A percentile compares a stretch with the other conserved stretches of the same genome.
Conservation (phyloP, 2,888 invertebrate genomes). For the Prosopocoilus inquinatus region DNA sequence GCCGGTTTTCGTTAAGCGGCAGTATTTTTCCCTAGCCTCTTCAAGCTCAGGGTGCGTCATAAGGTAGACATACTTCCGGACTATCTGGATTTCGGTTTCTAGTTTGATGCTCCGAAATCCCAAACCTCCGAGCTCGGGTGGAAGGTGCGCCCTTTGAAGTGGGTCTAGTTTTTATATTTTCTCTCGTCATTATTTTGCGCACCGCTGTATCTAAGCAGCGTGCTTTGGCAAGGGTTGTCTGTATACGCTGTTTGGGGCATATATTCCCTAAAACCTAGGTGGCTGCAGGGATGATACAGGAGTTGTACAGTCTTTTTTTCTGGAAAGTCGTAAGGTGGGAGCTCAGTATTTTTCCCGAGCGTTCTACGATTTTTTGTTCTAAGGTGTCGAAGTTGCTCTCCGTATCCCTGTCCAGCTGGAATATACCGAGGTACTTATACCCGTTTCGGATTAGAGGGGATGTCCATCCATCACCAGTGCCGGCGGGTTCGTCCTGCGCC, state of each 20-base stretch:
- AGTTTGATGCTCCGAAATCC: constrained; percentile 1
- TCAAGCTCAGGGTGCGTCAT: constrained; percentile 3
- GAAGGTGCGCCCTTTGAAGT: constrained; percentile 7
- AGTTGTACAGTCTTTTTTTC: no score
- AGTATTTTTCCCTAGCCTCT: neutral
- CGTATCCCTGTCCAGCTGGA: neutral
- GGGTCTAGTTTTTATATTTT: neutral
- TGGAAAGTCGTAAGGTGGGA: neutral
- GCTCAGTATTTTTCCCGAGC: neutral
- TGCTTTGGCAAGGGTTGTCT: neutral
- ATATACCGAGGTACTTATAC: neutral
- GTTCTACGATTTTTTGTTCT: neutral
- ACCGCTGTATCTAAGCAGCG: neutral
- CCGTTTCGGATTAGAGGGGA: neutral
- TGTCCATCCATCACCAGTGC: no score
- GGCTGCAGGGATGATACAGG: no score
- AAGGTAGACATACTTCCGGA: constrained; percentile 6
- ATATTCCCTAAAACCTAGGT: no score
- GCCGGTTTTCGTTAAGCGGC: neutral
- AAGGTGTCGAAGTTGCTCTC: neutral
- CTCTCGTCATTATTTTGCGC: neutral
- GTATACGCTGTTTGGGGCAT: no score
- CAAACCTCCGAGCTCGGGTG: constrained; percentile 6
- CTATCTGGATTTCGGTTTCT: neutral
- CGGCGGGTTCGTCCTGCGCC: no score